These are phyloP conservation scores for Protomyctophum bolini DNA, from an alignment of 2,113 vertebrate species.

Conservation along the genomic window DNA sequence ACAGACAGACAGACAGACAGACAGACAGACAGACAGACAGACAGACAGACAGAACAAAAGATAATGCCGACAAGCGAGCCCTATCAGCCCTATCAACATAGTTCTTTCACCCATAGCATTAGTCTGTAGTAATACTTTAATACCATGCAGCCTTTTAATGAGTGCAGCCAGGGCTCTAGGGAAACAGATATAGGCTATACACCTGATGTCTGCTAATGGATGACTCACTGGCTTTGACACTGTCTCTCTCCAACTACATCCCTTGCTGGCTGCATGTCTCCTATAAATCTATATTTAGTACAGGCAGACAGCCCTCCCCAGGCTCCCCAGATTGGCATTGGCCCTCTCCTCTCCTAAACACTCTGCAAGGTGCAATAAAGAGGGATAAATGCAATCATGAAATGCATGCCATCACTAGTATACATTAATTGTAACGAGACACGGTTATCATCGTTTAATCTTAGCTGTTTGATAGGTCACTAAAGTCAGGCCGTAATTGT, in stretches of 20 bases:
- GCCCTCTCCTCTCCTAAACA: constrained; percentile 19
- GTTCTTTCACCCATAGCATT: neutral
- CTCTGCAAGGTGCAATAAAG: too few relatives aligned
- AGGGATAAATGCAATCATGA: neutral
- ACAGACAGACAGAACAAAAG: constrained; percentile 3
- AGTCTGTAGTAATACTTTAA: neutral
- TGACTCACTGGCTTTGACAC: constrained; percentile 65
- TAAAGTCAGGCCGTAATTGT: neutral
- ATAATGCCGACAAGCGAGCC: neutral
- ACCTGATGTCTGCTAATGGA: constrained; percentile 52
- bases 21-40: neutral
- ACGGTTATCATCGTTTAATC: neutral
- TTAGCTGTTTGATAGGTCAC: neutral
- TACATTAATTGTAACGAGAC: constrained; percentile 10
- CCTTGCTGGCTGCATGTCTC: constrained; percentile 39
- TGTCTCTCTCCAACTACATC: constrained; percentile 13
- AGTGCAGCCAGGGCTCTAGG: constrained; percentile 5
- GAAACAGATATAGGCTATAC: constrained; percentile 28
- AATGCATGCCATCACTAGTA: constrained; percentile 1
- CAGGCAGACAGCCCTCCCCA: constrained; percentile 69
- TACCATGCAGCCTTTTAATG: neutral
- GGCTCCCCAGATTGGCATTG: constrained; percentile 67
- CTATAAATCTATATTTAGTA: constrained; percentile 79
- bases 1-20: neutral
- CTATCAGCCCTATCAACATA: neutral